phyloP scores from a whole-genome alignment of 2,113 vertebrate species.

The Chascanopsetta lugubris region DNA sequence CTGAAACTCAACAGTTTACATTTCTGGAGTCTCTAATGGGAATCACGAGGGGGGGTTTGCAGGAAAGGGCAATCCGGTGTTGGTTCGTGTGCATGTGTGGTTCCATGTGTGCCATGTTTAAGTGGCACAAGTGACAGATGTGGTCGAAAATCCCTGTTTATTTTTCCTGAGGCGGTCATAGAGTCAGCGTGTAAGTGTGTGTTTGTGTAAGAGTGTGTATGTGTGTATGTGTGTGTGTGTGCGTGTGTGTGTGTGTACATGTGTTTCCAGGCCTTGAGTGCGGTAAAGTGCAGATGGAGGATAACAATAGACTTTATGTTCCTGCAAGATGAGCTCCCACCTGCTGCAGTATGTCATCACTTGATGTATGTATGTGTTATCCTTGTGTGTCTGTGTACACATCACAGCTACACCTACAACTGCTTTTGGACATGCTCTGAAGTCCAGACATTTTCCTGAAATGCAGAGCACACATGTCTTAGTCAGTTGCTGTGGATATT shows the following conservation, averaged over 20 bases:
- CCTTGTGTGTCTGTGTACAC: conserved; percentile 1
- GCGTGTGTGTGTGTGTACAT: conserved; percentile 2
- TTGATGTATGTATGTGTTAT: conserved; percentile 32
- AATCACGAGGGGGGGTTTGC: conserved; percentile 15
- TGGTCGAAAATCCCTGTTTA: conserved; percentile 62
- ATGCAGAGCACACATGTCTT: too few species aligned
- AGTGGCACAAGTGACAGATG: conserved; percentile 59
- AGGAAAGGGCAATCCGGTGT: neutral
- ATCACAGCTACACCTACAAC: neutral
- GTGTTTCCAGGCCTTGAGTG: conserved; percentile 34
- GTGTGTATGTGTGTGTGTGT: too few species aligned
- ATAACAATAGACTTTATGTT: conserved; percentile 69
- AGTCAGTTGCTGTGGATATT: too few species aligned
- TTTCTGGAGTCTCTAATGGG: conserved; percentile 12
- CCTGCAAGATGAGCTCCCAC: conserved; percentile 67
- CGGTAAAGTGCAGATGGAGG: conserved; percentile 44
- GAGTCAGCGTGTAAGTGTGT: neutral
- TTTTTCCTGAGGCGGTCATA: conserved; percentile 44
- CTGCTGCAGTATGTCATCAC: conserved; percentile 61
- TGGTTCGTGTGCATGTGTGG: neutral
- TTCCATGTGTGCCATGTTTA: conserved; percentile 18
- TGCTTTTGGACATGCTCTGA: neutral
- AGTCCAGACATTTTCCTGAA: neutral
- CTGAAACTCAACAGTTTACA: neutral
- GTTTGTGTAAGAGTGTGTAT: conserved; percentile 14